These are phyloP conservation scores for Venusia cambrica DNA, from an alignment of 2,888 invertebrate genomes.

Conservation along the genomic window DNA sequence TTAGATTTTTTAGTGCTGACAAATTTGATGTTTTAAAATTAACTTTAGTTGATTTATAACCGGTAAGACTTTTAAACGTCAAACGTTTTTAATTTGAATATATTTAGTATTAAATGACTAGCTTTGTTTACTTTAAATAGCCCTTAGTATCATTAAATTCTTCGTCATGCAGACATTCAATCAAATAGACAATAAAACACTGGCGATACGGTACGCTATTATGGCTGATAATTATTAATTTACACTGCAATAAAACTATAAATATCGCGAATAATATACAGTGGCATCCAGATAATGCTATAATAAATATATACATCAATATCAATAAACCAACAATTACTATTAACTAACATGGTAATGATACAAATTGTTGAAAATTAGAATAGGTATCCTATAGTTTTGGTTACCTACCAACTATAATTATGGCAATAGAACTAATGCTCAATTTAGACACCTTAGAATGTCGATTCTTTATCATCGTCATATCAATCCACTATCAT, in stretches of 20 bases:
- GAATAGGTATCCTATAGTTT: too few species aligned
- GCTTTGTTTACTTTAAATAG: slow-evolving; percentile 14
- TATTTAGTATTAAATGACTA: slow-evolving; percentile 5
- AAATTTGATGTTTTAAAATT: slow-evolving; percentile 2
- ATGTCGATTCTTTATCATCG: too few species aligned
- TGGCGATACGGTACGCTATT: slow-evolving; percentile 20
- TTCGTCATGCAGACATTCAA: slow-evolving; percentile 15
- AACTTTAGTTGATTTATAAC: slow-evolving; percentile 3
- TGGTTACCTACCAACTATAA: too few species aligned
- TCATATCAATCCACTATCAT: too few species aligned
- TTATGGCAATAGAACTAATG: too few species aligned
- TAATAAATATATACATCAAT: neutral
- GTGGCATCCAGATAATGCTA: slow-evolving; percentile 6
- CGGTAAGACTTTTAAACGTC: too few species aligned
- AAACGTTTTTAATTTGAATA: too few species aligned
- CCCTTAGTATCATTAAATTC: slow-evolving; percentile 18
- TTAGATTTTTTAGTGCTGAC: slow-evolving; percentile 6
- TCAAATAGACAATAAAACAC: slow-evolving; percentile 20
- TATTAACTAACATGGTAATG: too few species aligned
- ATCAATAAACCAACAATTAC: neutral
- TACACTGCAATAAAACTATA: slow-evolving; percentile 18
- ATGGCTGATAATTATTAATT: slow-evolving; percentile 17
- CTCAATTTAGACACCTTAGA: too few species aligned
- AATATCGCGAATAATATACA: slow-evolving; percentile 17
- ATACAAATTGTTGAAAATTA: too few species aligned